These are phyloP conservation scores for Silvanus unidentatus DNA, from an alignment of 2,888 invertebrate genomes.

Conservation along the genomic window DNA sequence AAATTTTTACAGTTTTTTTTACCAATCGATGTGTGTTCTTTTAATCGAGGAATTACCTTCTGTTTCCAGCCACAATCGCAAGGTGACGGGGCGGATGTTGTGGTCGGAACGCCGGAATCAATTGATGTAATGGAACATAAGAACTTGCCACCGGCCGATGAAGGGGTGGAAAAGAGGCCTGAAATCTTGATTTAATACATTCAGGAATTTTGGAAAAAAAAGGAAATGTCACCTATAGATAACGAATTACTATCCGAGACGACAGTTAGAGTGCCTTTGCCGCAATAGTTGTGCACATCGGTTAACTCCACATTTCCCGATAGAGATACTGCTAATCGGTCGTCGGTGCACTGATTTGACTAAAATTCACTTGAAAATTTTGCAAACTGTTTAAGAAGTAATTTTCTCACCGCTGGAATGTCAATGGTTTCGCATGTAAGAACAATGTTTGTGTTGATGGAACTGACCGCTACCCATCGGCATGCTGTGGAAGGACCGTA, in stretches of 20 bases:
- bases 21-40: too few species aligned
- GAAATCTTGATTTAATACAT: conserved; percentile 7
- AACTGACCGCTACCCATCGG: conserved; percentile 49
- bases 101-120: conserved; percentile 17
- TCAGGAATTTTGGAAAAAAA: neutral
- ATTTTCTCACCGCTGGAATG: conserved; percentile 51
- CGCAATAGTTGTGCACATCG: conserved; percentile 52
- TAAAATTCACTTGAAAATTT: conserved; percentile 30
- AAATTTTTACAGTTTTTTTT: too few species aligned
- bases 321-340: conserved; percentile 50
- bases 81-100: conserved; percentile 22
- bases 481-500: conserved; percentile 46
- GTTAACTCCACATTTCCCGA: conserved; percentile 46
- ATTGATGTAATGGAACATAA: conserved; percentile 43
- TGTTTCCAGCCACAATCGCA: conserved; percentile 57
- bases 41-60: too few species aligned
- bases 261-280: conserved; percentile 41
- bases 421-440: conserved; percentile 48
- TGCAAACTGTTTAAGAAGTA: conserved; percentile 13
- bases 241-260: conserved; percentile 33
- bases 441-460: conserved; percentile 45
- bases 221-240: conserved; percentile 30
- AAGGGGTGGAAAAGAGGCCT: conserved; percentile 42
- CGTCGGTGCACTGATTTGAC: conserved; percentile 47
- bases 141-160: conserved; percentile 49